phyloP scores from a whole-genome alignment of 1,140 invertebrate genomes.

The Eubasilissa regina region DNA sequence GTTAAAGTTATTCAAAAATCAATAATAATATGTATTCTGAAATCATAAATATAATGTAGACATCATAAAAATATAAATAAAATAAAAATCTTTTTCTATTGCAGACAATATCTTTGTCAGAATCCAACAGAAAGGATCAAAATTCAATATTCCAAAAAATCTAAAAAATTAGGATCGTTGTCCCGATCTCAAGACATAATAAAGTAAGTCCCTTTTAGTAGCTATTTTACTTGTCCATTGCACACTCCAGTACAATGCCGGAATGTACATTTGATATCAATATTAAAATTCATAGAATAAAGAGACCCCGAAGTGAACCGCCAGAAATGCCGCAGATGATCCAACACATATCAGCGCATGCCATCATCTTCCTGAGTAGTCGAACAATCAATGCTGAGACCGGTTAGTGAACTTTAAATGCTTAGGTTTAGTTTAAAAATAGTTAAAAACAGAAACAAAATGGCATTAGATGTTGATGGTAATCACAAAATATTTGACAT shows the following conservation, averaged over 20 bases:
- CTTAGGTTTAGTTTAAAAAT: no score
- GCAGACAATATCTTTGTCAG: constrained; percentile 70
- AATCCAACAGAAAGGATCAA: constrained; percentile 69
- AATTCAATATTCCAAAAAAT: constrained; percentile 65
- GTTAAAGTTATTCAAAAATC: no score
- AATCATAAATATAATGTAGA: no score
- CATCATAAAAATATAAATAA: no score
- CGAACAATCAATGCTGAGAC: constrained; percentile 69
- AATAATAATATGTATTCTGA: no score
- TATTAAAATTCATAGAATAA: constrained; percentile 61
- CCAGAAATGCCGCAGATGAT: constrained; percentile 59
- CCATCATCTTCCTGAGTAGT: constrained; percentile 73
- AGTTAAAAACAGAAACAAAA: no score
- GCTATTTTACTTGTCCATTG: neutral
- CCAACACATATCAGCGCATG: constrained; percentile 71
- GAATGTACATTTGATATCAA: neutral
- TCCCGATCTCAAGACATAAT: constrained; percentile 43
- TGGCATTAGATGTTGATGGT: no score
- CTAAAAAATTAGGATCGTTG: constrained; percentile 24
- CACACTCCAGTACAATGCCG: neutral
- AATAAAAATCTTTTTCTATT: constrained; percentile 12
- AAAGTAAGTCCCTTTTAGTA: neutral
- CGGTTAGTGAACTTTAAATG: constrained; percentile 60
- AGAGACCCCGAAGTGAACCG: constrained; percentile 63
- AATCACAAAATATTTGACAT: no score